Evolutionary conservation across 2,888 invertebrate genomes (phyloP).

Genomic region (Caenorhabditis zanzibari): DNA sequence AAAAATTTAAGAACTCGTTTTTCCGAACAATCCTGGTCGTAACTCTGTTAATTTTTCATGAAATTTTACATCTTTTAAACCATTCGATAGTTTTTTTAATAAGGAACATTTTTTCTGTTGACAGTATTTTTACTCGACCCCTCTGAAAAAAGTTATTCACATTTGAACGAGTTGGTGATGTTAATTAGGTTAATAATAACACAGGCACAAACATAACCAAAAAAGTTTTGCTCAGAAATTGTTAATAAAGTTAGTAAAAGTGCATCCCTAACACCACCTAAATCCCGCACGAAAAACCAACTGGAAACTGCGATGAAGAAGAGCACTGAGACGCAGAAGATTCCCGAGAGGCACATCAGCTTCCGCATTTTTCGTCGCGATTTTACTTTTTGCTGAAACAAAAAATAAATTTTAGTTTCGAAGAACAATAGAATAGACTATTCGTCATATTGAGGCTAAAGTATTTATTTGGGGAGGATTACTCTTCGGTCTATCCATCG

Average conservation of each 20-base stretch:
- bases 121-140: no score
- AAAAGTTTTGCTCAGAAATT: no score
- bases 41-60: no score
- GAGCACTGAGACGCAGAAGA: constrained; percentile 31
- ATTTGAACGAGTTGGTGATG: no score
- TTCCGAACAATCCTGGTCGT: no score
- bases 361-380: constrained; percentile 61
- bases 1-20: no score
- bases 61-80: no score
- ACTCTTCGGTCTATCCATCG: not conserved
- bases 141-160: no score
- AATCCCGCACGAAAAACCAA: constrained; percentile 61
- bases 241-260: constrained; percentile 37
- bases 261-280: constrained; percentile 52
- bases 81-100: no score
- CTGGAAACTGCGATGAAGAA: constrained; percentile 60
- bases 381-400: constrained; percentile 53
- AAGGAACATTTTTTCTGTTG: no score
- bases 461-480: not conserved
- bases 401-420: not conserved
- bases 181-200: constrained; percentile 15
- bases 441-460: not conserved
- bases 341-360: constrained; percentile 33
- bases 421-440: not conserved
- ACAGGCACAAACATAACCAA: not conserved